Base-by-base conservation (phyloP, 92 coral and sea anemone genomes). In the Porites cylindrica region DNA sequence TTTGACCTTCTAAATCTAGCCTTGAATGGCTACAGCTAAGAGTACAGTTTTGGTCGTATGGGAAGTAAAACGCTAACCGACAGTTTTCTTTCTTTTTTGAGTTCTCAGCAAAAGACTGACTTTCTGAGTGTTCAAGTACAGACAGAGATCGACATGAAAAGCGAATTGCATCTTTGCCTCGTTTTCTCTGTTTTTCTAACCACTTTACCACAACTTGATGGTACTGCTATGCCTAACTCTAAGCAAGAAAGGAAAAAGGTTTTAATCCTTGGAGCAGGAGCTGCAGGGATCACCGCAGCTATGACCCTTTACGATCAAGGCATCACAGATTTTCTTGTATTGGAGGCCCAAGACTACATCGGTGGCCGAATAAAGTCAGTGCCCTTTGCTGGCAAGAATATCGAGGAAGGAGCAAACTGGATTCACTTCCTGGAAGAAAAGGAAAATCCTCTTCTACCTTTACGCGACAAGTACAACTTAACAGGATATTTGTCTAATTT, bases 381-480 rank as follows among this genome's bases (percentile, higher is more conserved):
- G 0, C 75, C 79, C 17, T 86, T 91, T 10, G 91, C 91, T 18
- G 88, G 87, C 14, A 17, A 72, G 8, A 87, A 79, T 51, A 63
- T 91, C 43, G 94, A 84, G 51, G 91, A 87, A 65, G 94, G 94
- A 6, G 91, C 94, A 12, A 91, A 91, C 80, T 91, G 94, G 94
- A 54, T 91, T 19, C 94, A 91, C 2, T 91, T 54, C 24, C 77
- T 26, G 14, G 94, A 85, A 43, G 90, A 90, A 58, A 85, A 82
- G 2, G 72, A 91, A 19, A 72, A 72, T 52, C 54, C 60, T 4
- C 54, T 72, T 10, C 11, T n/a, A 0, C 21, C 56, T 6, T 52
- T 72, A 38, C 16, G 38, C 4, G 17, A 72, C 17, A 72, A 72
- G 60, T 13, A 72, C 21, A 14, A 38, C 60, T 26, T 43, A 21